Evolutionary conservation across 2,113 vertebrate genomes (phyloP).

Genomic region (Alces alces): DNA sequence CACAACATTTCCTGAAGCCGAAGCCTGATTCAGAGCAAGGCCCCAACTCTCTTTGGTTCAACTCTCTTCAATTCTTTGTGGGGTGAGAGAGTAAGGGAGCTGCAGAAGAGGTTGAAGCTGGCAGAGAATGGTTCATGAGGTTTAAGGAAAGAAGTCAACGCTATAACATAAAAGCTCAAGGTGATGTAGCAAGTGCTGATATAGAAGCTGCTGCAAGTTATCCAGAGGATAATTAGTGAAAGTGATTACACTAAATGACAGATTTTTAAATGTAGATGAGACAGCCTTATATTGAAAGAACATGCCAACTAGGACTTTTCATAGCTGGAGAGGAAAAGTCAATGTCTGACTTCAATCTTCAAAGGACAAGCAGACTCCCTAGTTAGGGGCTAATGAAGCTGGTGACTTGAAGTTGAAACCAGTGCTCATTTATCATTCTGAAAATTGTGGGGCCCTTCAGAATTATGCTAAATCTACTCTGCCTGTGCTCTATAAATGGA

Average conservation of each 20-base stretch:
- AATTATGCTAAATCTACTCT: background rate
- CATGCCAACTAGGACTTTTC: background rate
- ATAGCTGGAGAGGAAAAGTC: background rate
- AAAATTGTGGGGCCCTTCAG: background rate
- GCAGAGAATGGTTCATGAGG: background rate
- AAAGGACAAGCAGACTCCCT: background rate
- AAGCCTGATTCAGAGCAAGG: background rate
- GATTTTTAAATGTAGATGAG: background rate
- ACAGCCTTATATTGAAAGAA: background rate
- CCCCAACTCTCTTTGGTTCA: background rate
- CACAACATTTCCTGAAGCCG: background rate
- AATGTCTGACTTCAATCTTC: background rate
- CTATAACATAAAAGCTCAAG: background rate
- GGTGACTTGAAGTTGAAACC: background rate
- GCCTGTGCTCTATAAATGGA: background rate
- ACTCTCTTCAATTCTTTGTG: background rate
- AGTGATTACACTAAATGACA: background rate
- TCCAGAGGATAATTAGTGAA: background rate
- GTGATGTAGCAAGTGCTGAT: background rate
- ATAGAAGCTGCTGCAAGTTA: background rate
- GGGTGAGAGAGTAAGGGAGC: background rate
- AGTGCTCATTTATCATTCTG: background rate
- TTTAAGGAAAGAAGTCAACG: background rate
- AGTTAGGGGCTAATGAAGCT: background rate
- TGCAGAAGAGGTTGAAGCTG: background rate